Percentiles rank a stretch among this genome's conserved stretches.
These are phyloP conservation scores for Thera britannica DNA, from an alignment of 2,888 invertebrate genomes.

Conservation along the genomic window DNA sequence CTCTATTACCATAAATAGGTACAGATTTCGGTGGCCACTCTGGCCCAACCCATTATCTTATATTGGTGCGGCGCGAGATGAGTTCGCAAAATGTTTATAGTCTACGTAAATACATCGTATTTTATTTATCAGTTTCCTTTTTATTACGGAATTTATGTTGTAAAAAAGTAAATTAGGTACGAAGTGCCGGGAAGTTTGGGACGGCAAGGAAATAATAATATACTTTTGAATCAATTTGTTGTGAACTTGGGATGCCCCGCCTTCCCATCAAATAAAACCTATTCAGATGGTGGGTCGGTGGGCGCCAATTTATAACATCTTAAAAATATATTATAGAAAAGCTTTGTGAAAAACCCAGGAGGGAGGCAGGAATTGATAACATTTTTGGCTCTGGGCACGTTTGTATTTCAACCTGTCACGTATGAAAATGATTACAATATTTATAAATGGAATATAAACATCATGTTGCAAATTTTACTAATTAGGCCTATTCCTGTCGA, in stretches of 20 bases:
- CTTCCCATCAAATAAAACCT: slow-evolving; percentile 35
- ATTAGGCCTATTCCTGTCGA: not conserved
- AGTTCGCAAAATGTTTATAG: slow-evolving; percentile 64
- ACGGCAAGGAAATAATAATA: slow-evolving; percentile 41
- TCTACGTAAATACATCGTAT: slow-evolving; percentile 45
- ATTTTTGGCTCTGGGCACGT: not conserved
- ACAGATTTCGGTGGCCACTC: slow-evolving; percentile 60
- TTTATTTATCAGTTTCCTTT: slow-evolving; percentile 52
- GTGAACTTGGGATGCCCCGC: slow-evolving; percentile 30
- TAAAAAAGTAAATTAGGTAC: slow-evolving; percentile 42
- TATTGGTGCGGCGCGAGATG: slow-evolving; percentile 58
- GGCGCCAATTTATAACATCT: slow-evolving; percentile 28
- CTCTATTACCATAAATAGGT: slow-evolving; percentile 68
- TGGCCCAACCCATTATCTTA: slow-evolving; percentile 64
- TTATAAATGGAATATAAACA: not conserved
- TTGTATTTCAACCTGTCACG: too few relatives aligned
- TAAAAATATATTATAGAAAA: slow-evolving; percentile 2
- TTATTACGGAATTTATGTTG: slow-evolving; percentile 43
- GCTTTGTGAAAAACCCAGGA: not conserved
- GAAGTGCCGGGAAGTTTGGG: slow-evolving; percentile 40
- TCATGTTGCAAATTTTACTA: not conserved
- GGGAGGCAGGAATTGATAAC: not conserved
- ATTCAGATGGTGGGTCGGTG: slow-evolving; percentile 27
- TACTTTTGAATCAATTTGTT: slow-evolving; percentile 43
- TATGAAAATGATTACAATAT: too few relatives aligned